Evolutionary conservation across 1,140 invertebrate species (phyloP), one percentile per base, ranked within the genome.

Genomic region (Elymnias hypermnestra): DNA sequence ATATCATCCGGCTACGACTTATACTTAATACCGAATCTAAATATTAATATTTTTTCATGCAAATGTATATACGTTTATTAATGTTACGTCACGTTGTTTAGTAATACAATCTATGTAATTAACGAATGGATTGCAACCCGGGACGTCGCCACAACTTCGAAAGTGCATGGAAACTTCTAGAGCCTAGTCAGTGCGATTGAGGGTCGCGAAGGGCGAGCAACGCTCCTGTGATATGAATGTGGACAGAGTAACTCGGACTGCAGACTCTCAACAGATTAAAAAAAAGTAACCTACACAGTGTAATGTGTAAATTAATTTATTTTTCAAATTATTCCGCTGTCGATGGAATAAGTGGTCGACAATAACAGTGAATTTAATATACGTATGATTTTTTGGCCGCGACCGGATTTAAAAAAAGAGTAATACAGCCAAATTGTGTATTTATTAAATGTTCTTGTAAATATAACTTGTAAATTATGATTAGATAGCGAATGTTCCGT

Each of bases 381-480:
- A 15, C 21, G 12, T 23, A 13, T 42, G n/a, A n/a, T n/a, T n/a
- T n/a, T n/a, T n/a, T n/a, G n/a, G n/a, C n/a, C n/a, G n/a, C n/a
- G n/a, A n/a, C n/a, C n/a, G n/a, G n/a, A n/a, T n/a, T n/a, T n/a
- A n/a, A n/a, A n/a, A n/a, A n/a, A n/a, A n/a, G 45, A 57, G 54
- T 58, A 64, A 63, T 41, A 63, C 77, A 72, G 68, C 73, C 73
- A 82, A 82, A 82, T 77, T 66, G 55, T 75, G 67, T 82, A 78
- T 77, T 82, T 78, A 82, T 77, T 83, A 46, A 71, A 71, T 63
- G 60, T 66, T 64, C 57, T 67, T 72, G 78, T 83, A 83, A 71
- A 82, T 82, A 75, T 59, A 56, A 69, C 37, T 40, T 81, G 68
- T 81, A 83, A 71, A 81, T 69, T 74, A 71, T 68, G 61, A 67